phyloP scores from a whole-genome alignment of 2,888 invertebrate genomes.

The Apotomis betuletana region DNA sequence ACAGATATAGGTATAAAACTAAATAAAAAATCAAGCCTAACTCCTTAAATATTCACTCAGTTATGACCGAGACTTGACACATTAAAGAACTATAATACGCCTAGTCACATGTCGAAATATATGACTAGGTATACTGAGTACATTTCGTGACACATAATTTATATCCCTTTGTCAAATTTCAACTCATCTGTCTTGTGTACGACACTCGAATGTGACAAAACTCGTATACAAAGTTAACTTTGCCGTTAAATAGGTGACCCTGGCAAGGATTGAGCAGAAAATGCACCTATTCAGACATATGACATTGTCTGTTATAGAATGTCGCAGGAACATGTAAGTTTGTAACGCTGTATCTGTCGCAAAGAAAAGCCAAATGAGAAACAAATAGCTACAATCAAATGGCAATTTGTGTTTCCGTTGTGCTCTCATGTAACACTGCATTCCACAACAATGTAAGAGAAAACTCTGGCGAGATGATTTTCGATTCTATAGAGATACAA shows the following conservation, averaged over 20 bases:
- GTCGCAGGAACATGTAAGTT: slow-evolving; percentile 14
- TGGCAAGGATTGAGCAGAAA: not conserved
- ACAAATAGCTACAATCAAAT: slow-evolving; percentile 75
- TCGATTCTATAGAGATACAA: not conserved
- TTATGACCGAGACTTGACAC: not conserved
- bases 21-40: too few species aligned
- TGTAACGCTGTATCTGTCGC: slow-evolving; percentile 24
- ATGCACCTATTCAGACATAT: not conserved
- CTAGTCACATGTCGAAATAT: slow-evolving; percentile 5
- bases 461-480: not conserved
- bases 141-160: slow-evolving; percentile 14
- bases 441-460: slow-evolving; percentile 15
- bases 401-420: slow-evolving; percentile 61
- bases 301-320: not conserved
- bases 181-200: slow-evolving; percentile 19
- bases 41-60: too few species aligned
- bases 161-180: slow-evolving; percentile 18
- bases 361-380: slow-evolving; percentile 61
- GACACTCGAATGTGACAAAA: slow-evolving; percentile 27
- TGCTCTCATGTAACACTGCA: slow-evolving; percentile 54
- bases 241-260: slow-evolving; percentile 2
- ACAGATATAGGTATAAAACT: too few species aligned
- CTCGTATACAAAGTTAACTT: slow-evolving; percentile 23
- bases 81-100: not conserved
- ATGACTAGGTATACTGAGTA: not conserved